A percentile compares a stretch with the other conserved stretches of the same genome.
phyloP scores from a whole-genome alignment of 1,140 invertebrate genomes.

The Temnothorax longispinosus region DNA sequence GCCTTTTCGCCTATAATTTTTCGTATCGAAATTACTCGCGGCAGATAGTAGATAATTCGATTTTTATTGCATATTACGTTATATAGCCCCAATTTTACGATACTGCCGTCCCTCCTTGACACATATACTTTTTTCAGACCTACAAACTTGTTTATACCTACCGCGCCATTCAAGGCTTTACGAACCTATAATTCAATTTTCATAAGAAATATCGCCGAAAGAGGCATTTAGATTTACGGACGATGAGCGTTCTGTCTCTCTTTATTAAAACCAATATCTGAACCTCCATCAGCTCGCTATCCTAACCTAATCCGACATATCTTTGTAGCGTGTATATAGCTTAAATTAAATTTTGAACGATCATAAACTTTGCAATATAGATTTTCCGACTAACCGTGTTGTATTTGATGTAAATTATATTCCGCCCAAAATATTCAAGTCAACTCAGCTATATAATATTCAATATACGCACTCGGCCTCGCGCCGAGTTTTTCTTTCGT shows the following conservation, averaged over 20 bases:
- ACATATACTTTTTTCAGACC: conserved; percentile 11
- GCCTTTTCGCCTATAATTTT: conserved; percentile 34
- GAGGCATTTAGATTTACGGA: conserved; percentile 28
- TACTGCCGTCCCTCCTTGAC: conserved; percentile 9
- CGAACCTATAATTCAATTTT: conserved; percentile 41
- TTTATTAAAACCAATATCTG: conserved; percentile 50
- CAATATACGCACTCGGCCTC: not conserved
- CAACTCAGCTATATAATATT: not conserved
- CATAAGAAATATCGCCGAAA: conserved; percentile 31
- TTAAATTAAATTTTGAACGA: not conserved
- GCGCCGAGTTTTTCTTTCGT: not conserved
- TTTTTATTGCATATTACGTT: conserved; percentile 57
- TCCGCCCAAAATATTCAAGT: not conserved
- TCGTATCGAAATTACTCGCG: conserved; percentile 36
- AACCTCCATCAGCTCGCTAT: not conserved
- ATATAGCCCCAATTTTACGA: conserved; percentile 39
- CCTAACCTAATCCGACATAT: not conserved
- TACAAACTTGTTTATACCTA: conserved; percentile 55
- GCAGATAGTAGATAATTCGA: conserved; percentile 52
- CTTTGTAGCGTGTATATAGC: not conserved
- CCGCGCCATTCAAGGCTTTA: conserved; percentile 15
- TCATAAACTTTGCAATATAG: not conserved
- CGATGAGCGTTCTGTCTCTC: not conserved
- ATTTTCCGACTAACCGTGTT: not conserved
- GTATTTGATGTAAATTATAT: not conserved